Base-by-base conservation (phyloP, 2,888 invertebrate genomes). In the Protophormia terraenovae region DNA sequence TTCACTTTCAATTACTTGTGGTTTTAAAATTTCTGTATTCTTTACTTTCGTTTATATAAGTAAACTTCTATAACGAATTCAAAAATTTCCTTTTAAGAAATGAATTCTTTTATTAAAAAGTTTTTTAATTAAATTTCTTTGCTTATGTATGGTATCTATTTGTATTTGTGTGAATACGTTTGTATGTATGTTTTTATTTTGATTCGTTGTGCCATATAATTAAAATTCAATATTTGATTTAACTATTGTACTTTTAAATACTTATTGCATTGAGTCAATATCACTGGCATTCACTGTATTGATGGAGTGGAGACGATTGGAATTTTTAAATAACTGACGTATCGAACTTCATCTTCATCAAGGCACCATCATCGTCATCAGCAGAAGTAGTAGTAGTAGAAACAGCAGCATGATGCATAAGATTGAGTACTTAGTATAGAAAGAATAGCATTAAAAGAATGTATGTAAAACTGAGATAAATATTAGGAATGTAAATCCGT, bases 401-500 rank as follows among this genome's bases (percentile, higher is more conserved):
- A n/a, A n/a, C n/a, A 62, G 3, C n/a, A 29, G 6, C 53, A 41
- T 24, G 2, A 3, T 29, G 38, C 27, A 64, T 12, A 75, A 35
- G 32, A 32, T 16, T 58, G 3, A 45, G 16, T 35, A n/a, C n/a
- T n/a, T n/a, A 1, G 24, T 8, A 29, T 22, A 12, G 64, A n/a
- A 6, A 16, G 27, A 55, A 45, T 3, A 41, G 41, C 8, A 58
- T 7, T 38, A 4, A 12, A 27, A 12, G 1, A n/a, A 35, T 35
- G 29, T 83, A 77, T 82, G 83, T 69, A 66, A 77, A 77, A 72
- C 69, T 62, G 41, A 10, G 29, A 16, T 38, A 71, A n/a, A n/a
- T n/a, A n/a, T 84, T 84, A 78, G 69, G 47, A 72, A 84, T 84
- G 81, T 77, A 81, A 84, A 82, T 84, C 72, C 72, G 24, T 58